A percentile compares a stretch with the other conserved stretches of the same genome.
phyloP scores from a whole-genome alignment of 2,888 invertebrate species.

The Melanotus villosus region DNA sequence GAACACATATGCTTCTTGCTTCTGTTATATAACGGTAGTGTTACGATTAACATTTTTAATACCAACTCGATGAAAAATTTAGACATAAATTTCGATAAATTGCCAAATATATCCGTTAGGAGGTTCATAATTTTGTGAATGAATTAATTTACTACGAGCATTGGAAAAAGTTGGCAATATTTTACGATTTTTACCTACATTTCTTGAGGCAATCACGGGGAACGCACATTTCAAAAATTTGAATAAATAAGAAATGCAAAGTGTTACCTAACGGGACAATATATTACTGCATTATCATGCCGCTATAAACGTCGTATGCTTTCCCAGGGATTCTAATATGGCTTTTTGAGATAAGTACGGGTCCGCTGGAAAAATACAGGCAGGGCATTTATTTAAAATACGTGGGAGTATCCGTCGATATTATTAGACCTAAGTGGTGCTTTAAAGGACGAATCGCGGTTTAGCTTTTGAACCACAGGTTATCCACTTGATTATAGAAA shows the following conservation, averaged over 20 bases:
- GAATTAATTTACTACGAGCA: no score
- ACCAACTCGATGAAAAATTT: not conserved
- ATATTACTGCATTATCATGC: constrained; percentile 31
- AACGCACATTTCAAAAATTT: not conserved
- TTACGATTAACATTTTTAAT: not conserved
- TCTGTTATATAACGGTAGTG: constrained; percentile 1
- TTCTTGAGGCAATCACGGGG: not conserved
- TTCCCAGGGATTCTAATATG: constrained; percentile 28
- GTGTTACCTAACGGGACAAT: constrained; percentile 28
- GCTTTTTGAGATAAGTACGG: constrained; percentile 35
- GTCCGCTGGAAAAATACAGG: constrained; percentile 24
- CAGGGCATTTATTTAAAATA: constrained; percentile 31
- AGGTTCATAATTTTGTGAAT: no score
- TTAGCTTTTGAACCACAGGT: not conserved
- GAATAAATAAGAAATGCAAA: constrained; percentile 7
- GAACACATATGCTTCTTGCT: not conserved
- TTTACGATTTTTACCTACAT: no score
- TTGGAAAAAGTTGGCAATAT: not conserved
- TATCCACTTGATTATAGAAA: no score
- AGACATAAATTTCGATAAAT: constrained; percentile 1
- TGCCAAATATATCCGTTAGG: not conserved
- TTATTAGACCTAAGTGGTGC: constrained; percentile 20
- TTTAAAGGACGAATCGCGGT: not conserved
- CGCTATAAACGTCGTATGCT: constrained; percentile 25
- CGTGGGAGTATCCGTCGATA: constrained; percentile 34